phyloP scores from a whole-genome alignment of 2,888 invertebrate species.

The Agrotis ipsilon region DNA sequence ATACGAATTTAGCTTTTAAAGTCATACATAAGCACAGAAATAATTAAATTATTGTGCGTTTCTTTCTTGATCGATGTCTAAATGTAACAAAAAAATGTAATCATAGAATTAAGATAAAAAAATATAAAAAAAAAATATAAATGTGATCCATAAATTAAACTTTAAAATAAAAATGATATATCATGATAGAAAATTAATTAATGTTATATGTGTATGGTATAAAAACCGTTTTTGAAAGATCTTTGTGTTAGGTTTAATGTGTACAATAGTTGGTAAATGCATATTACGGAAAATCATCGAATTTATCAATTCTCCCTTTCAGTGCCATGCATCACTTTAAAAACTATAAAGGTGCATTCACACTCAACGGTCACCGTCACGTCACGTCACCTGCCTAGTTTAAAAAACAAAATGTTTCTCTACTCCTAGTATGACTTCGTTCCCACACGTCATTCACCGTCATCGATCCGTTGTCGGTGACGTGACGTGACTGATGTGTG shows the following conservation, averaged over 20 bases:
- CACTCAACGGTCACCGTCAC: too few relatives aligned
- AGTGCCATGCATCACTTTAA: too few relatives aligned
- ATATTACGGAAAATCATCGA: conserved; percentile 17
- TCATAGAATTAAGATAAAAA: conserved; percentile 67
- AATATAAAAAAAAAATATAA: conserved; percentile 71
- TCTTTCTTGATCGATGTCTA: conserved; percentile 70
- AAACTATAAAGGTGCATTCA: too few relatives aligned
- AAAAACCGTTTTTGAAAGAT: conserved; percentile 66
- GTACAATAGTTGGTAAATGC: conserved; percentile 77
- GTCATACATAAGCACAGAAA: conserved; percentile 50
- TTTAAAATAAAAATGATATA: conserved; percentile 45
- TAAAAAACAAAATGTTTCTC: too few relatives aligned
- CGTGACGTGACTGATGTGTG: too few relatives aligned
- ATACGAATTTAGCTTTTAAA: conserved; percentile 62
- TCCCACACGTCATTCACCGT: too few relatives aligned
- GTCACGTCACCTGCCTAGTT: too few relatives aligned
- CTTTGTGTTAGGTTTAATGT: conserved; percentile 71
- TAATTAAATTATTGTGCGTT: conserved; percentile 56
- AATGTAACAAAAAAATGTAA: conserved; percentile 68
- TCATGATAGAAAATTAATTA: conserved; percentile 58
- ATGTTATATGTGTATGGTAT: conserved; percentile 60
- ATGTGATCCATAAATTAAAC: conserved; percentile 84
- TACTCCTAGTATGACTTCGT: too few relatives aligned
- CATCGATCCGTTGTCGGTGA: too few relatives aligned
- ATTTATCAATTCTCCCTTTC: too few relatives aligned